Evolutionary conservation across 2,113 vertebrate genomes (phyloP).

Genomic region (Orthonyx spaldingii): DNA sequence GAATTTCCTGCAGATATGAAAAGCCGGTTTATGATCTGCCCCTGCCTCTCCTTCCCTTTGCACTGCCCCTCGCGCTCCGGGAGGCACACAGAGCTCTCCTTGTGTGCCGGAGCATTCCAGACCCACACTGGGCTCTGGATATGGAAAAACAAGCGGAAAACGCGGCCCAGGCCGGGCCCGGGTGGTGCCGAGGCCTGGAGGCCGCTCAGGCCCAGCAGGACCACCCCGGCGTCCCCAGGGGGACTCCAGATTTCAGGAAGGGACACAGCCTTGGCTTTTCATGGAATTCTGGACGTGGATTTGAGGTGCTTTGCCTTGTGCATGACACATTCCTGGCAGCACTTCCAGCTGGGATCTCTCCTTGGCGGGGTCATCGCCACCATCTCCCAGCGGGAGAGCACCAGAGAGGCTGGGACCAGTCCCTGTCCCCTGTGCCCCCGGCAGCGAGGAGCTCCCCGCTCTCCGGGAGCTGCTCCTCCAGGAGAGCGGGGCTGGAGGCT

Average conservation of each 20-base stretch:
- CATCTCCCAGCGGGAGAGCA: neutral
- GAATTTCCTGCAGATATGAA: slow-evolving; percentile 42
- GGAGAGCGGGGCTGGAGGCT: neutral
- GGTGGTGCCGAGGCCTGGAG: neutral
- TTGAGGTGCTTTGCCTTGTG: neutral
- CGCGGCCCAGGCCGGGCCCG: neutral
- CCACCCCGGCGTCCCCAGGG: neutral
- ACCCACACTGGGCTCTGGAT: neutral
- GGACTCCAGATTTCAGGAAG: fast-evolving
- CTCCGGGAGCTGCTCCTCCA: neutral
- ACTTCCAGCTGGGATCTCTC: neutral
- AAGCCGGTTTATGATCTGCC: slow-evolving; percentile 8
- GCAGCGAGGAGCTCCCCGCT: neutral
- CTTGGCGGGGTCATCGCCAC: neutral
- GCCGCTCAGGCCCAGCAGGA: neutral
- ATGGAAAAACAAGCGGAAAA: slow-evolving; percentile 7
- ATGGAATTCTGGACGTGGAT: neutral
- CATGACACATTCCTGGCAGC: neutral
- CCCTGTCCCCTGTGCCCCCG: neutral
- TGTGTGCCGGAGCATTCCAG: neutral
- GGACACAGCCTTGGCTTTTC: neutral
- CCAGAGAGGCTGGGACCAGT: neutral
- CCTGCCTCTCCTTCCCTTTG: neutral
- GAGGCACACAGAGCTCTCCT: slow-evolving; percentile 31
- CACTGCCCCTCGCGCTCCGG: neutral